Conservation (phyloP, 2,113 vertebrate genomes). For the Opisthocomus hoazin region DNA sequence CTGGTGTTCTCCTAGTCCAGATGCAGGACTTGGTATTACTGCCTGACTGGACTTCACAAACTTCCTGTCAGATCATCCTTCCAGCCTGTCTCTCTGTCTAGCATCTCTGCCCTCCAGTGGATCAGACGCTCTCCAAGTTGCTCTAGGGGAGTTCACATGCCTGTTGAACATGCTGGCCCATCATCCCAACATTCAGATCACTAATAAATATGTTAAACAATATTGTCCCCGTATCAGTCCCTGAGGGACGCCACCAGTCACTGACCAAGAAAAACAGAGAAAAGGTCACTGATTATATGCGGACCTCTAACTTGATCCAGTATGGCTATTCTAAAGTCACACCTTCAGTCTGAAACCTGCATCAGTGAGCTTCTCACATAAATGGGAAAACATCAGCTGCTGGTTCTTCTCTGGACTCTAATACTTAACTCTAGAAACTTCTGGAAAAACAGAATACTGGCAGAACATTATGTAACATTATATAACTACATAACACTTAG, state of each 20-base stretch:
- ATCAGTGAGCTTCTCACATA: neutral
- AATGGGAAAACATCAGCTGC: neutral
- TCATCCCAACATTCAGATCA: neutral
- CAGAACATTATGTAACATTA: neutral
- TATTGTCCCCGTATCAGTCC: neutral
- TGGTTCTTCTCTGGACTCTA: neutral
- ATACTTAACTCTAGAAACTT: neutral
- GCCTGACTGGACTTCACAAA: neutral
- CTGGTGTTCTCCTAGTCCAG: neutral
- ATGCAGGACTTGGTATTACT: neutral
- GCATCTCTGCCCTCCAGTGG: neutral
- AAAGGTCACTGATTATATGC: neutral
- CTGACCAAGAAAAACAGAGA: rapidly evolving
- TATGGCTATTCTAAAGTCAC: neutral
- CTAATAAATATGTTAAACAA: neutral
- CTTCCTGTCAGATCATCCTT: neutral
- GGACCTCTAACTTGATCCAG: neutral
- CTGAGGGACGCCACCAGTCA: neutral
- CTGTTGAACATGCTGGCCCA: neutral
- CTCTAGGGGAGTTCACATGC: neutral
- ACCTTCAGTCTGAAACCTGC: neutral
- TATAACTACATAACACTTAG: neutral
- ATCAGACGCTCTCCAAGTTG: neutral
- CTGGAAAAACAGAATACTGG: neutral
- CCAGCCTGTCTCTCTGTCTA: neutral